A percentile compares a stretch with the other conserved stretches of the same genome.
These are phyloP conservation scores for Acipenser transmontanus DNA, from an alignment of 2,797 vertebrate species.

Conservation along the genomic window DNA sequence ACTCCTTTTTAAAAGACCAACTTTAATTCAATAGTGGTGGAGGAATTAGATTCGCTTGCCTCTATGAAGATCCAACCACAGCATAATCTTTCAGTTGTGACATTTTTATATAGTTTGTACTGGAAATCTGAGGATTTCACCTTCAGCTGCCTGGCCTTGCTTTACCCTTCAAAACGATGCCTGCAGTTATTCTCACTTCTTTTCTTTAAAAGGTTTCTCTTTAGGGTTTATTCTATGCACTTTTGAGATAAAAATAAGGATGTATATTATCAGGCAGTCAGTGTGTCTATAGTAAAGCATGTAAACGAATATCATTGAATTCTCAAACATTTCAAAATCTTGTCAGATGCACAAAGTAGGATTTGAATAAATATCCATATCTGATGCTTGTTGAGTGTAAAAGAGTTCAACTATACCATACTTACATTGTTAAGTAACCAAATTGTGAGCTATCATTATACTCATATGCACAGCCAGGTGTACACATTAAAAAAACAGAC, in stretches of 20 bases:
- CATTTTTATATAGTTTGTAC: not conserved
- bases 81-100: not conserved
- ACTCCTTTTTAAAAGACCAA: not conserved
- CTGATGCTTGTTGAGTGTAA: not conserved
- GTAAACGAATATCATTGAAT: not conserved
- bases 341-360: not conserved
- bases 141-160: not conserved
- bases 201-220: not conserved
- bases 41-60: not conserved
- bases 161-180: not conserved
- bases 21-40: not conserved
- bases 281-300: not conserved
- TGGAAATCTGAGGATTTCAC: not conserved
- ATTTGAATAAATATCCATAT: not conserved
- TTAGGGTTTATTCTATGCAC: not conserved
- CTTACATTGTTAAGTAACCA: no score
- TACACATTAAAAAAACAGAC: no score
- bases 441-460: no score
- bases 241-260: not conserved
- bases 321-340: not conserved
- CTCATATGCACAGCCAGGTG: no score
- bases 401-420: no score
- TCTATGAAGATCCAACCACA: not conserved
- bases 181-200: not conserved
- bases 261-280: not conserved